A percentile compares a stretch with the other conserved stretches of the same genome.
Conservation (phyloP, 2,113 vertebrate genomes). For the Callaeas wilsoni region DNA sequence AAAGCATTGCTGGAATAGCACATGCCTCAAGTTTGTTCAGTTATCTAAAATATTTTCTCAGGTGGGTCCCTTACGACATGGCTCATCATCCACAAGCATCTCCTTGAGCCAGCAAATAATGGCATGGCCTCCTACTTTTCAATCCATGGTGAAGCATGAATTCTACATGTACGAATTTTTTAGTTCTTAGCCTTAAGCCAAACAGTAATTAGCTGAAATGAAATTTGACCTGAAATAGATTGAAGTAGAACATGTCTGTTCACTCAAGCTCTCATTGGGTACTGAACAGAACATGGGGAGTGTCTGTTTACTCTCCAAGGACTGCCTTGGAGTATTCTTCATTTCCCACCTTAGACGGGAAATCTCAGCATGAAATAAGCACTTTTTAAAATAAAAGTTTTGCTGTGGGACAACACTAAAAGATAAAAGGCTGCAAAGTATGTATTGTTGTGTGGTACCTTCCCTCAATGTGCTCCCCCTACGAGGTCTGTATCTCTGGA, state of each 20-base stretch:
- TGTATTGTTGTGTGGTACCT: background rate
- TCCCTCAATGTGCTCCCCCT: background rate
- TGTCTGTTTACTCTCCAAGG: background rate
- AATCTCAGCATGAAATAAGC: background rate
- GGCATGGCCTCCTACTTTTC: background rate
- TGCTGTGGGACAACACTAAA: background rate
- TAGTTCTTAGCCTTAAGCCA: background rate
- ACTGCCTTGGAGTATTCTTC: background rate
- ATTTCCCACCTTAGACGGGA: background rate
- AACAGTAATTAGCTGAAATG: background rate
- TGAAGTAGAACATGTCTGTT: background rate
- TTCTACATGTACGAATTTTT: background rate
- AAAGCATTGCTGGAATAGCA: background rate
- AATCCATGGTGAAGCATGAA: background rate
- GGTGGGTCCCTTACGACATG: background rate
- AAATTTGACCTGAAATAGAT: background rate
- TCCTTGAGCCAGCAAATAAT: background rate
- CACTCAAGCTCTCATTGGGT: background rate
- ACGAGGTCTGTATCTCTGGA: background rate
- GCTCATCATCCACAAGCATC: background rate
- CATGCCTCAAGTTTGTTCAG: background rate
- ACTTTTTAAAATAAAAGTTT: background rate
- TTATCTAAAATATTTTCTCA: conserved; percentile 49
- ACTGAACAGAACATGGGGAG: background rate
- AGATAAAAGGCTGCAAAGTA: background rate